Base-by-base conservation (phyloP, 1,140 invertebrate genomes). In the Ceratoteleas bidentatus region DNA sequence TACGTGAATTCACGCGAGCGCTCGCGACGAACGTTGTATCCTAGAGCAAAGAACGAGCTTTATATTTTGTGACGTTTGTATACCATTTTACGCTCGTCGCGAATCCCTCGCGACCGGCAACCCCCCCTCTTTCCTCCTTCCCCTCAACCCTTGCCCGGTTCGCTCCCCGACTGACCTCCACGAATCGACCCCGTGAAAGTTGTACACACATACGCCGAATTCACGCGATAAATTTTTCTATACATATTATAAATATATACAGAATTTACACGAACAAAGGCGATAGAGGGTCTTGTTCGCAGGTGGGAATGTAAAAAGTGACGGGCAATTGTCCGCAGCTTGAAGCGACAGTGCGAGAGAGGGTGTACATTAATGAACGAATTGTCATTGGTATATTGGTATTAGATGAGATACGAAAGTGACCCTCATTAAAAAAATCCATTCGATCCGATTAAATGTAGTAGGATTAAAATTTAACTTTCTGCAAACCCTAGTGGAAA, bases 21-120 rank as follows among this genome's bases (percentile, higher is more conserved):
- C 40, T 69, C 60, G 68, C 64, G 47, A 65, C 32, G 56, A 64
- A 65, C 64, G 74, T 70, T 14, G 62, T 36, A 77, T 62, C 52
- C 64, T 77, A 70, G 65, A 53, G 60, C 69, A 73, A 74, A 78
- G 74, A 24, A 24, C 53, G 64, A 84, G 72, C 65, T 62, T 74
- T 84, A 52, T 84, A 81, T 84, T 81, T 77, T 81, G 56, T 77
- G 74, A 81, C 56, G 57, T 72, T 80, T 84, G 64, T 84, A 74
- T 69, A 74, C 69, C 34, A 61, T 68, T 69, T 77, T 54, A 57
- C 54, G 78, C 61, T 56, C 61, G 47, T 69, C 49, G 52, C 50
- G 54, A 61, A 65, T 65, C 36, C 32, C 50, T 13, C 7, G 34
- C 34, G 3, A 8, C 6, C 15, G 57, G 45, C 4, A 6, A 53